Conservation (phyloP, 2,797 vertebrate species). For the Anguilla megastoma region DNA sequence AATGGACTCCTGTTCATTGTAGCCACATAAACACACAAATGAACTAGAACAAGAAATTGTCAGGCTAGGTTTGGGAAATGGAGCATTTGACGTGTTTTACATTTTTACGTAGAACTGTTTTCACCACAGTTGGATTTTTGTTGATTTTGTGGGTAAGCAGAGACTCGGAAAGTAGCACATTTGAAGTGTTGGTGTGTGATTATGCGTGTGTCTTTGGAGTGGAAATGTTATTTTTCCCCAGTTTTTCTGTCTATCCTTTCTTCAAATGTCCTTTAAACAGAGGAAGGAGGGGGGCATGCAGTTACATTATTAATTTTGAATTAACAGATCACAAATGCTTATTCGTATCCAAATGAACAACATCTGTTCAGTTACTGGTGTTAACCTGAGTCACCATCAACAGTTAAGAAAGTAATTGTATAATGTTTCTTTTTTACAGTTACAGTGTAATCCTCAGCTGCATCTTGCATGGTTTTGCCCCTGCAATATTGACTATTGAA, state of each 20-base stretch:
- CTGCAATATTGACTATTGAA: not conserved
- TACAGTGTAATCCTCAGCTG: constrained; percentile 57
- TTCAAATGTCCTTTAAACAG: constrained; percentile 57
- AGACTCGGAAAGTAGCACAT: constrained; percentile 32
- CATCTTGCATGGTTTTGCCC: constrained; percentile 42
- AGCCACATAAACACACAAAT: constrained; percentile 35
- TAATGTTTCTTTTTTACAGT: constrained; percentile 55
- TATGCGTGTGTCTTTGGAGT: constrained; percentile 24
- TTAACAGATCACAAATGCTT: constrained; percentile 66
- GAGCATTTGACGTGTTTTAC: not conserved
- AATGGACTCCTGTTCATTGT: not conserved
- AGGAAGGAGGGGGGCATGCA: constrained; percentile 45
- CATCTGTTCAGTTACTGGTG: constrained; percentile 39
- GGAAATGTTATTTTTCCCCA: constrained; percentile 55
- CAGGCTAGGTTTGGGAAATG: constrained; percentile 47
- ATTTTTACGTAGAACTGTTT: constrained; percentile 57
- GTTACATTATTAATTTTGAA: constrained; percentile 60
- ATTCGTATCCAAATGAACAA: constrained; percentile 64
- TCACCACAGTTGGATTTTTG: constrained; percentile 80
- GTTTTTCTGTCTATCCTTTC: constrained; percentile 23
- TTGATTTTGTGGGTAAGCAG: constrained; percentile 60
- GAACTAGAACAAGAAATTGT: constrained; percentile 38
- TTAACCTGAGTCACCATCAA: constrained; percentile 33
- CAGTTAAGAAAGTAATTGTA: constrained; percentile 54
- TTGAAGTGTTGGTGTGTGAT: constrained; percentile 66